Base-by-base conservation (phyloP, 2,797 vertebrate species). In the Diglossa cyanea region DNA sequence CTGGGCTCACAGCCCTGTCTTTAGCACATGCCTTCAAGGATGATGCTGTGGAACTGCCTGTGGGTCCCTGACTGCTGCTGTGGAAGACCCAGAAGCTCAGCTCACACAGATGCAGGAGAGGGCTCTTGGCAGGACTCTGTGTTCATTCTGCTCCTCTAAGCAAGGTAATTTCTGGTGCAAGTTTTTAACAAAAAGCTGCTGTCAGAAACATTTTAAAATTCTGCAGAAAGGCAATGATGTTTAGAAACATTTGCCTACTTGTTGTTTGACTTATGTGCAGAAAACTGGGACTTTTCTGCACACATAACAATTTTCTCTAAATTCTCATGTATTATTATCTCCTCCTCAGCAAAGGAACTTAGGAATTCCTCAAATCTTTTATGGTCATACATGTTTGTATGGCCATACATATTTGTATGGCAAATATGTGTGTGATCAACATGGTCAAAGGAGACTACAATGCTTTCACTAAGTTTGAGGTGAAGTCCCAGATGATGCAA, bases 41-140 rank as follows among this genome's bases (percentile, higher is more conserved):
- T 35, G 1, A 2, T 75, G 72, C 75, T 62, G 28, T 50, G 57
- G 25, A 61, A 42, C 39, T 12, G 40, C 33, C 33, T 26, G 7
- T 1, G 3, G 15, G 17, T 68, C 62, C n/a, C 67, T 30, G 63
- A 7, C 13, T 2, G 6, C 55, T 79, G 82, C n/a, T 2, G 1
- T 16, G 39, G 4, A 16, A 20, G 3, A 61, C 9, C 31, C 74
- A 67, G 33, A 17, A 62, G 24, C 33, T 24, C 3, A 1, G 70
- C n/a, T 63, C 14, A 2, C 4, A 7, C 0, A 2, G 45, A 5
- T 17, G 51, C 42, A 19, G 30, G 8, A 53, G 25, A 65, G 14
- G 26, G 35, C 39, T 82, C 18, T 6, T 6, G 12, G 70, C 72
- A 71, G 57, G n/a, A 33, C 53, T 60, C 25, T n/a, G 4, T 13